Conservation (phyloP, 1,140 invertebrate genomes). For the Drosophila pachea region DNA sequence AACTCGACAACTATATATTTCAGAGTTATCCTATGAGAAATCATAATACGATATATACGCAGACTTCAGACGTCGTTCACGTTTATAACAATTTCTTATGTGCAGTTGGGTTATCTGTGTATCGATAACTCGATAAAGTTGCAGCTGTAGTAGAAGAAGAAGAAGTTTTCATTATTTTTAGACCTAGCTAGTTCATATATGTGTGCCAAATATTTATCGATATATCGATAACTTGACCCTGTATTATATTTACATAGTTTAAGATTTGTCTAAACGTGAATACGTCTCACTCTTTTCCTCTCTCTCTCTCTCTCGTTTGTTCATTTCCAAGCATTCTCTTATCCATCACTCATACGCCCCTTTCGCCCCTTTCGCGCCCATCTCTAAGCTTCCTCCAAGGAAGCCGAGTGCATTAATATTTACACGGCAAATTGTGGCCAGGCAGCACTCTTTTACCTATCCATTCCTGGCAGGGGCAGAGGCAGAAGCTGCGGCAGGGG, state of each 20-base stretch:
- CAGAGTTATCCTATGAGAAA: too few species aligned
- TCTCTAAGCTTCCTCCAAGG: slow-evolving; percentile 5
- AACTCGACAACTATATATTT: too few species aligned
- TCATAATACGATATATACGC: too few species aligned
- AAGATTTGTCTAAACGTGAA: neutral
- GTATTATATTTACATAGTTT: neutral
- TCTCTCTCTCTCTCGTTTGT: neutral
- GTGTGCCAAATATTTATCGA: neutral
- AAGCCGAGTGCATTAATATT: slow-evolving; percentile 64
- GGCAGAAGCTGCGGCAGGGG: neutral
- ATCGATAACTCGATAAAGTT: neutral
- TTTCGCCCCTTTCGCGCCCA: slow-evolving; percentile 27
- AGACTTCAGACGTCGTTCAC: too few species aligned
- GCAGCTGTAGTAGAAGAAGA: too few species aligned
- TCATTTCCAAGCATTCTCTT: neutral
- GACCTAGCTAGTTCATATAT: too few species aligned
- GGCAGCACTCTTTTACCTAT: slow-evolving; percentile 34
- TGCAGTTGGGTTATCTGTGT: neutral
- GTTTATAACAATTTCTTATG: too few species aligned
- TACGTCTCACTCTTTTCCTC: neutral
- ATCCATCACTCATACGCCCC: neutral
- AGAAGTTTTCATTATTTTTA: too few species aligned
- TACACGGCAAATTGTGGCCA: slow-evolving; percentile 72
- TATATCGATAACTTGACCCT: neutral
- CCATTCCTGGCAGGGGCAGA: slow-evolving; percentile 54